Percentiles rank a stretch among this genome's conserved stretches.
These are phyloP conservation scores for Drosophila punjabiensis DNA, from an alignment of 1,140 invertebrate species.

Conservation along the genomic window DNA sequence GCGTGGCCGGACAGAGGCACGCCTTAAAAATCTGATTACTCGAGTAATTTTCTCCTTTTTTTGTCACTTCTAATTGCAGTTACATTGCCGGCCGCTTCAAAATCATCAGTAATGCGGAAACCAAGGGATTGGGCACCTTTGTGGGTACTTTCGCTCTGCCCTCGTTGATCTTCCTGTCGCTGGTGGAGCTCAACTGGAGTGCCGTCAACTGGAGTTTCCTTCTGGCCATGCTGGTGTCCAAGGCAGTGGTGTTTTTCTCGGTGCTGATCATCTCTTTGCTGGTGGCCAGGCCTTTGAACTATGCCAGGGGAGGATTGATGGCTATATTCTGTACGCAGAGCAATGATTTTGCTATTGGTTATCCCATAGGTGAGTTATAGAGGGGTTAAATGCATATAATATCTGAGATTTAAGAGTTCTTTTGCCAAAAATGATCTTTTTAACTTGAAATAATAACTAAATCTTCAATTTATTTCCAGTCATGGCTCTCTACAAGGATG, in stretches of 20 bases:
- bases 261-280: constrained; percentile 93
- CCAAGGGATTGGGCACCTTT: constrained; percentile 96
- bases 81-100: constrained; percentile 95
- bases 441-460: too few relatives aligned
- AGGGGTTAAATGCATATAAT: too few relatives aligned
- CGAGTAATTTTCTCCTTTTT: constrained; percentile 21
- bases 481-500: constrained; percentile 90
- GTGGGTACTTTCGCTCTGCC: constrained; percentile 97
- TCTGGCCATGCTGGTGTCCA: constrained; percentile 93
- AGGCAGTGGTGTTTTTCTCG: constrained; percentile 93
- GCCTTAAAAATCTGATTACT: constrained; percentile 41
- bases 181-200: constrained; percentile 94
- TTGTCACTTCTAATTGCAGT: constrained; percentile 86
- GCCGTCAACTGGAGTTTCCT: constrained; percentile 96
- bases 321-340: constrained; percentile 98
- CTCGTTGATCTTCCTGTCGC: constrained; percentile 95
- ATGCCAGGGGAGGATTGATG: constrained; percentile 94
- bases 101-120: constrained; percentile 93
- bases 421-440: accelerated
- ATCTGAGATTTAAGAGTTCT: not conserved
- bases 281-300: constrained; percentile 91
- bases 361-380: constrained; percentile 94
- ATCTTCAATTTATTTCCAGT: constrained; percentile 86
- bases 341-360: constrained; percentile 99
- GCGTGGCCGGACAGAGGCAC: constrained; percentile 25